Conservation (phyloP, 92 coral and sea anemone genomes). For the Heliopora coerulea region DNA sequence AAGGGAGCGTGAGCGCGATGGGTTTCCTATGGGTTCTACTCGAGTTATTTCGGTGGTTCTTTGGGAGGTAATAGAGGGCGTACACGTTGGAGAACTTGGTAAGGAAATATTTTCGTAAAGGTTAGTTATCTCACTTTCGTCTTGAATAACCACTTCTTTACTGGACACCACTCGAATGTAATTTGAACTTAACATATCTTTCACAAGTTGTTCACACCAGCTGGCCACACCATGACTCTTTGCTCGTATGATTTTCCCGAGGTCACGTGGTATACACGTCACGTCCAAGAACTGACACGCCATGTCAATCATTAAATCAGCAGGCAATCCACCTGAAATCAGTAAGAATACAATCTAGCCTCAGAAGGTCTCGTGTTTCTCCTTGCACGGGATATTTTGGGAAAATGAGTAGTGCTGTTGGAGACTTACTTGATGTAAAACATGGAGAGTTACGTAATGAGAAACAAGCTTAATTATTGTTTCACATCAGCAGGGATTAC, state of each 20-base stretch:
- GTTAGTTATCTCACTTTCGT: conserved; percentile 12
- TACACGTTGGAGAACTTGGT: conserved; percentile 37
- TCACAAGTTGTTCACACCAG: conserved; percentile 98
- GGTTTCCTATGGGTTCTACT: neutral
- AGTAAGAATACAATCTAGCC: neutral
- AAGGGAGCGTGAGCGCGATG: conserved; percentile 21
- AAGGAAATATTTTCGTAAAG: neutral
- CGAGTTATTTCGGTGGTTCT: conserved; percentile 1
- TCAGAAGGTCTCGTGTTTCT: neutral
- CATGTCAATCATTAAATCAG: conserved; percentile 79
- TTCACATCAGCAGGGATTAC: no score
- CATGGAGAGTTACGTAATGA: no score
- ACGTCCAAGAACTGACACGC: conserved; percentile 98
- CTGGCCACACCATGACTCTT: conserved; percentile 98
- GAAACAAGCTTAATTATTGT: no score
- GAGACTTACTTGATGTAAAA: no score
- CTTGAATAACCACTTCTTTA: conserved; percentile 60
- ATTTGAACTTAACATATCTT: conserved; percentile 76
- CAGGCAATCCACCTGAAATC: conserved; percentile 75
- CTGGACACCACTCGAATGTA: conserved; percentile 67
- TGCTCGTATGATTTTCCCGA: conserved; percentile 71
- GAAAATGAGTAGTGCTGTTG: no score
- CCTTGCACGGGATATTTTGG: no score
- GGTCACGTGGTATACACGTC: conserved; percentile 80
- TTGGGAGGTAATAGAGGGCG: conserved; percentile 49